Evolutionary conservation across 1,140 invertebrate species (phyloP).

Genomic region (Magallana ariakensis): DNA sequence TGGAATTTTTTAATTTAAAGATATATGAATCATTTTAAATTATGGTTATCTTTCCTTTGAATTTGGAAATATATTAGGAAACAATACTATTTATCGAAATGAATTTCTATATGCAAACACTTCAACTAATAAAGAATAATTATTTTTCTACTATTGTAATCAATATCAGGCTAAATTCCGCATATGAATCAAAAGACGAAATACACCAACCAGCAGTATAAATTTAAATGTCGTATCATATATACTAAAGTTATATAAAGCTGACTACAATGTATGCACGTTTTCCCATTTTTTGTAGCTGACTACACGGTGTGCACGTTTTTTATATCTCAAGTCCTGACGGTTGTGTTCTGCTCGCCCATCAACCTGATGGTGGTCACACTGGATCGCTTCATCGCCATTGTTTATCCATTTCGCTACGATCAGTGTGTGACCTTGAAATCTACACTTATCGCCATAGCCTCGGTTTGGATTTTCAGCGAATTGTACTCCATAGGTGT

Average conservation of each 20-base stretch:
- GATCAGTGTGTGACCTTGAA: neutral
- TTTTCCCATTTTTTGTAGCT: neutral
- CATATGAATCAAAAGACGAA: too few relatives aligned
- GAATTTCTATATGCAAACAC: too few relatives aligned
- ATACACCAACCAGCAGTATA: too few relatives aligned
- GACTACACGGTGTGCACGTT: slow-evolving; percentile 4
- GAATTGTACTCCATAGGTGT: neutral
- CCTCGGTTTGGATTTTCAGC: slow-evolving; percentile 7
- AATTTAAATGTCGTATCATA: too few relatives aligned
- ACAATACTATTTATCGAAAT: too few relatives aligned
- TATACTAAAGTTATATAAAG: neutral
- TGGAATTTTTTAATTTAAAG: too few relatives aligned
- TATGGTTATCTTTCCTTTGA: too few relatives aligned
- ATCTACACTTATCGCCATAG: neutral
- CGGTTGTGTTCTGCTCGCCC: neutral
- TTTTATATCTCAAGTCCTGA: slow-evolving; percentile 19
- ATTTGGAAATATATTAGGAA: too few relatives aligned
- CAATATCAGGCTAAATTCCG: too few relatives aligned
- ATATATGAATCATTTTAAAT: too few relatives aligned
- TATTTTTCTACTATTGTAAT: too few relatives aligned
- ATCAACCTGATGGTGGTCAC: neutral
- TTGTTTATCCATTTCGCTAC: slow-evolving; percentile 6
- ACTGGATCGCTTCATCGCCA: slow-evolving; percentile 3
- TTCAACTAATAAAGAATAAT: too few relatives aligned
- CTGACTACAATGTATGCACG: neutral